These are phyloP conservation scores for Hetaerina americana DNA, from an alignment of 1,140 invertebrate genomes.

Conservation along the genomic window DNA sequence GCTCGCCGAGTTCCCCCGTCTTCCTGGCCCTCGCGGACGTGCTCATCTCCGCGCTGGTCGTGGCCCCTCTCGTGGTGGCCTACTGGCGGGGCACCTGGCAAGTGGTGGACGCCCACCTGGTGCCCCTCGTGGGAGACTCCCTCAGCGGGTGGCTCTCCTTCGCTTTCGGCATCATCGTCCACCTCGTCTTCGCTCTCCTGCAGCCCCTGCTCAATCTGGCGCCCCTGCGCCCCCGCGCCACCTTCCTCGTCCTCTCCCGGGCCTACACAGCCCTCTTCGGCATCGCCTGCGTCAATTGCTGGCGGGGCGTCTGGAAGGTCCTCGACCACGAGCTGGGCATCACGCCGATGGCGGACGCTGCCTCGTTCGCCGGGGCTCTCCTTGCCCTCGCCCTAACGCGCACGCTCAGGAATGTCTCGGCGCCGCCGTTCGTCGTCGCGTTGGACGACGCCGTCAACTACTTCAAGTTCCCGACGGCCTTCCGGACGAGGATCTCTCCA, in stretches of 20 bases:
- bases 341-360: not conserved
- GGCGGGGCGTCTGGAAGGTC: not conserved
- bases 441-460: not conserved
- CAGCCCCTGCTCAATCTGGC: not conserved
- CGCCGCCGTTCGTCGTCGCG: not conserved
- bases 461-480: not conserved
- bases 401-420: not conserved
- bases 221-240: not conserved
- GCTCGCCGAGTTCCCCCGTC: not conserved
- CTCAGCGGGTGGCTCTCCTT: not conserved
- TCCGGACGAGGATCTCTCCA: not conserved
- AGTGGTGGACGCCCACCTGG: slow-evolving; percentile 57
- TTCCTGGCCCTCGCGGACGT: slow-evolving; percentile 37
- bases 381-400: not conserved
- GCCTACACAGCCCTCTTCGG: not conserved
- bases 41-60: slow-evolving; percentile 51
- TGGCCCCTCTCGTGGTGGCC: slow-evolving; percentile 63
- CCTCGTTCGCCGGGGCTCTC: not conserved
- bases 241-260: not conserved
- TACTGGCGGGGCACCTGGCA: slow-evolving; percentile 80
- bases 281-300: not conserved
- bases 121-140: slow-evolving; percentile 27
- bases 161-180: not conserved
- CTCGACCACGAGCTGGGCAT: not conserved
- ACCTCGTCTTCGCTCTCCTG: not conserved